Evolutionary conservation across 2,888 invertebrate species (phyloP).

Genomic region (Neria commutata): DNA sequence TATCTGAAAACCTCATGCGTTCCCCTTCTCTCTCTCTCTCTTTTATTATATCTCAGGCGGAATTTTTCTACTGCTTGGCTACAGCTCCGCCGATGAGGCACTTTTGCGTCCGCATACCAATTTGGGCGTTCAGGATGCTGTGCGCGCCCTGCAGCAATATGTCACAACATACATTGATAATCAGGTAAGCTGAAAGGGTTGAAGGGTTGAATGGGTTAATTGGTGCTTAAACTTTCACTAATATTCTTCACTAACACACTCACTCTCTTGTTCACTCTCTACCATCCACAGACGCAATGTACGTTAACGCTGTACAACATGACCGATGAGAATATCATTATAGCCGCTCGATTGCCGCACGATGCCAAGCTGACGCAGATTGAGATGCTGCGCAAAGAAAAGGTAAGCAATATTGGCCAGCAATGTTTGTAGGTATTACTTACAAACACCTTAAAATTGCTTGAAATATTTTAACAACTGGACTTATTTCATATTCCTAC

Average conservation of each 20-base stretch:
- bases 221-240: not conserved
- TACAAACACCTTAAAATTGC: not conserved
- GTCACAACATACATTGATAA: slow-evolving; percentile 75
- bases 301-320: slow-evolving; percentile 83
- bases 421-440: not conserved
- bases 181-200: slow-evolving; percentile 65
- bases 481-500: too few species aligned
- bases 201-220: not conserved
- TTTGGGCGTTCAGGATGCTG: slow-evolving; percentile 83
- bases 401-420: slow-evolving; percentile 64
- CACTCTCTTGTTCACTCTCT: too few species aligned
- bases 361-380: slow-evolving; percentile 69
- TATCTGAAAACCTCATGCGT: too few species aligned
- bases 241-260: not conserved
- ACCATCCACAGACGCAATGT: slow-evolving; percentile 78
- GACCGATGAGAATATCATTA: slow-evolving; percentile 86
- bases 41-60: too few species aligned
- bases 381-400: slow-evolving; percentile 73
- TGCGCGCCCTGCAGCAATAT: slow-evolving; percentile 80
- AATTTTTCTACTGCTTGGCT: slow-evolving; percentile 86
- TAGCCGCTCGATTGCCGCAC: slow-evolving; percentile 78
- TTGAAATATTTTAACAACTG: not conserved
- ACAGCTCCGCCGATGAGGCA: slow-evolving; percentile 87
- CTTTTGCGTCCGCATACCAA: slow-evolving; percentile 82
- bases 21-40: too few species aligned